Base-by-base conservation (phyloP, 2,888 invertebrate species). In the Pogonocherus hispidulus region DNA sequence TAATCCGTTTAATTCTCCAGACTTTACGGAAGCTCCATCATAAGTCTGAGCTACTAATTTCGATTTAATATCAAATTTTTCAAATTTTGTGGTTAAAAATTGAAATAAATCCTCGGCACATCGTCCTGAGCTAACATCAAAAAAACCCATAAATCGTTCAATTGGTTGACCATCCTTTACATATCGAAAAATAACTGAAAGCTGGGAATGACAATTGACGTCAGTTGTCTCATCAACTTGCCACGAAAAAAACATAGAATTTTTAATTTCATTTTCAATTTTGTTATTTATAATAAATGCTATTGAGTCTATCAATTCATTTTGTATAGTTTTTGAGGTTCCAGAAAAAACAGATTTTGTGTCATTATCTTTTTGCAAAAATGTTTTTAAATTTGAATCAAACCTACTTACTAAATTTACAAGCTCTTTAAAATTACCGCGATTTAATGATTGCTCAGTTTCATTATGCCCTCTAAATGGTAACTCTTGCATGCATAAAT, bases 71-170 rank as follows among this genome's bases (percentile, higher is more conserved):
- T 46, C 19, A 46, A 46, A 46, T 46, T 46, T 9, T 18, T 11
- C 18, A 11, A 46, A 46, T 46, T 46, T 46, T 9, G 46, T 46
- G 3, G 18, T 8, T 2, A 46, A 19, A 46, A 46, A 4, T 8
- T 46, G 46, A 46, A 46, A 46, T 18, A 46, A 46, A 46, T 46
- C 18, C 14, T 46, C 18, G 16, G 46, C 64, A 18, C 19, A 19
- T 22, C 76, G 70, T 55, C 78, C 77, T 14, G 69, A 65, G 72
- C 78, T 79, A 9, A 80, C 80, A 67, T 81, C 76, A 52, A 71
- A 75, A 67, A 80, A 82, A 16, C 78, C 75, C 56, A 80, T 52
- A 72, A 81, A 81, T 55, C 81, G 57, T 75, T 82, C 81, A 47
- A 79, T 69, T 37, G 75, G 59, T 52, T 73, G 52, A 20, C 75